Percentiles rank a stretch among this genome's conserved stretches.
These are phyloP conservation scores for Himalopsyche phryganea DNA, from an alignment of 1,140 invertebrate species.

Conservation along the genomic window DNA sequence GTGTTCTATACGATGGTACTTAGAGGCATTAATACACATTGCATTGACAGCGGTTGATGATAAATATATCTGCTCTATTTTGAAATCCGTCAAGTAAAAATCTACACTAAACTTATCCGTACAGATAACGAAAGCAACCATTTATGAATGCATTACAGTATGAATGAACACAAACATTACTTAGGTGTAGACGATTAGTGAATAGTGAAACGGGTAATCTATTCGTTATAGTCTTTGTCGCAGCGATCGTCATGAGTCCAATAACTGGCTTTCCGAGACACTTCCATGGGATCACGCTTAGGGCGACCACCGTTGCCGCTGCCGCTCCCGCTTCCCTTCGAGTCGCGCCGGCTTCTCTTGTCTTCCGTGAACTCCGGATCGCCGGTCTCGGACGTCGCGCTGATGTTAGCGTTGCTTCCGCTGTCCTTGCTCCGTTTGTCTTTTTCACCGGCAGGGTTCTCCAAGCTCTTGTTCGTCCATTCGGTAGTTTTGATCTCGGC, in stretches of 20 bases:
- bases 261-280: slow-evolving; percentile 47
- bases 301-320: slow-evolving; percentile 28
- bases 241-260: slow-evolving; percentile 53
- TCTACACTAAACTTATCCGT: too few relatives aligned
- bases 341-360: background rate
- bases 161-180: too few relatives aligned
- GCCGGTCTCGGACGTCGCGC: background rate
- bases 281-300: slow-evolving; percentile 45
- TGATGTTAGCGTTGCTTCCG: background rate
- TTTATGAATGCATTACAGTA: too few relatives aligned
- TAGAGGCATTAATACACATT: too few relatives aligned
- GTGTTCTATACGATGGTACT: too few relatives aligned
- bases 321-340: background rate
- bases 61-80: background rate
- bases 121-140: too few relatives aligned
- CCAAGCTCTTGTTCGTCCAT: slow-evolving; percentile 3
- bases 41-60: too few relatives aligned
- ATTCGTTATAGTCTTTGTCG: slow-evolving; percentile 50
- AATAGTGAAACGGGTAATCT: slow-evolving; percentile 32
- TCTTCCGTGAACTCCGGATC: background rate
- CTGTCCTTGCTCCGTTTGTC: background rate
- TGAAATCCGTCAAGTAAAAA: too few relatives aligned
- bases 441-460: background rate
- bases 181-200: too few relatives aligned
- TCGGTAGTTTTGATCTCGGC: slow-evolving; percentile 2